Base-by-base conservation (phyloP, 2,113 vertebrate genomes). In the Anolis sagrei region DNA sequence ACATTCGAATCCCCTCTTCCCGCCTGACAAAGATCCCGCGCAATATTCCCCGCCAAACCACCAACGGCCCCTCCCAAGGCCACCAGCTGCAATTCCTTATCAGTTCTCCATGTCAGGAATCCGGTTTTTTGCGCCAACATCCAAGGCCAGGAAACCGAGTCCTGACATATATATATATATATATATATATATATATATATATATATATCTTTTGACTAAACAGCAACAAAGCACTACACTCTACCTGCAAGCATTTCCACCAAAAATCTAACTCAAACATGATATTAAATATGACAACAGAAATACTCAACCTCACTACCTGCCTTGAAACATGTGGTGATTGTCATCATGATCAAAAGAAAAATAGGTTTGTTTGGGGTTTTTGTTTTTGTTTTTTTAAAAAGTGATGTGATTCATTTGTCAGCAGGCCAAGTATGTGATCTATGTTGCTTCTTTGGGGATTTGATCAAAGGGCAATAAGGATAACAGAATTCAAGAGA, bases 341-440 rank as follows among this genome's bases (percentile, higher is more conserved):
- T 49, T 49, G 72, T 76, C 25, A 29, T 66, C 27, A 16, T 62
- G 62, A 49, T 76, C 21, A 66, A 58, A 76, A 83, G 29, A 23
- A 44, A 64, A 11, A 23, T 66, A 76, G 16, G 16, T 69, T 69
- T 13, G 32, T 69, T 69, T 69, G 5, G 32, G 32, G 32, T n/a
- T 32, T 5, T 29, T 11, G 2, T 61, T 61, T 66, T 7, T 64
- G 16, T 64, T 64, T 64, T 44, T 44, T 44, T 44, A 44, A 44
- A 44, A 25, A 64, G 62, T 64, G 62, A 27, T 36, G 39, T 77
- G 72, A 32, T 77, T 87, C 73, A 69, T 82, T 48, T 87, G 61
- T 68, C 39, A 64, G 7, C 23, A 66, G 54, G 36, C 54, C 77
- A 74, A 49, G 72, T 18, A 29, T 29, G 25, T 11, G 39, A n/a